These are phyloP conservation scores for Perognathus longimembris DNA, from an alignment of 2,113 vertebrate species.

Conservation along the genomic window DNA sequence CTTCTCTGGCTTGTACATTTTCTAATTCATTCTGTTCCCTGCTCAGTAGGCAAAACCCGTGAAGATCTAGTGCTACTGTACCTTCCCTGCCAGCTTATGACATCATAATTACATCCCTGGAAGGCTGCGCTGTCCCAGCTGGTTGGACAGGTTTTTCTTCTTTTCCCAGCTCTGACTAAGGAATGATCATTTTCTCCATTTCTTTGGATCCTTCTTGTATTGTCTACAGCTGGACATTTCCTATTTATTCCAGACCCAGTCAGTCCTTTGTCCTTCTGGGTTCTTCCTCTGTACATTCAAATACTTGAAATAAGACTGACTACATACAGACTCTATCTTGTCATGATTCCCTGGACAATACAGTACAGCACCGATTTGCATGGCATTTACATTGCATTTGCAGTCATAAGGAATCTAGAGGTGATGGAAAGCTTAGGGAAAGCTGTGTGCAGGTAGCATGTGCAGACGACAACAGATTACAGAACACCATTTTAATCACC, in stretches of 20 bases:
- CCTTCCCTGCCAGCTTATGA: neutral
- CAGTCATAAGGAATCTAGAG: neutral
- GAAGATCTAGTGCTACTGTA: neutral
- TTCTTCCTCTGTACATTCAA: neutral
- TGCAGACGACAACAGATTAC: neutral
- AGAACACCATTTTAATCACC: no score
- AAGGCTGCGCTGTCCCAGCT: no score
- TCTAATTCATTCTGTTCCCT: neutral
- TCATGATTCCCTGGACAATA: neutral
- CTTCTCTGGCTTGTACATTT: neutral
- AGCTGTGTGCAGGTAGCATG: neutral
- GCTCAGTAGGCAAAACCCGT: neutral
- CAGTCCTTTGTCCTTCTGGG: neutral
- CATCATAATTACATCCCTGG: neutral
- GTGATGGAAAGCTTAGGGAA: neutral
- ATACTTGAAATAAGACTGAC: neutral
- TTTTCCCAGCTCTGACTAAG: neutral
- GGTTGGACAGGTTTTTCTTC: neutral
- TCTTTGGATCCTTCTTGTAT: neutral
- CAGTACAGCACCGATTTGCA: neutral
- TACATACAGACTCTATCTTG: neutral
- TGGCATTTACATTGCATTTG: neutral
- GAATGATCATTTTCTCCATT: neutral
- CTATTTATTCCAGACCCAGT: neutral
- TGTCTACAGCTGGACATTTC: neutral